These are phyloP conservation scores for Melanocharis versteri DNA, from an alignment of 2,113 vertebrate genomes.

Conservation along the genomic window DNA sequence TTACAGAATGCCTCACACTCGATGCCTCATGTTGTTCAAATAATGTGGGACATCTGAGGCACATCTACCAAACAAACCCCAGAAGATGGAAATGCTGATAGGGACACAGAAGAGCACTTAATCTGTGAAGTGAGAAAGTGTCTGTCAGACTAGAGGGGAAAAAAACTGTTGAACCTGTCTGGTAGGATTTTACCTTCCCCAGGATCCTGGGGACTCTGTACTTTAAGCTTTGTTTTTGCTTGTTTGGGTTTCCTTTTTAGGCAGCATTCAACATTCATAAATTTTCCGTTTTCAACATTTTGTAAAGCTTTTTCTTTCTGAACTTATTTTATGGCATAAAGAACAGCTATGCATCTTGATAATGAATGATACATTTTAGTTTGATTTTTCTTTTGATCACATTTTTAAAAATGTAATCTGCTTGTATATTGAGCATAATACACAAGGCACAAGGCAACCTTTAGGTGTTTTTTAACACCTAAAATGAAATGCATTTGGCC, in stretches of 20 bases:
- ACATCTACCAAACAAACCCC: neutral
- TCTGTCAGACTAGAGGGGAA: neutral
- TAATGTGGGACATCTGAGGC: neutral
- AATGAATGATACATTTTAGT: neutral
- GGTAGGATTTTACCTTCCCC: neutral
- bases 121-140: neutral
- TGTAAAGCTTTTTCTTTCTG: neutral
- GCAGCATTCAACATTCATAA: neutral
- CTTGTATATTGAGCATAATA: neutral
- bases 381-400: neutral
- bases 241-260: neutral
- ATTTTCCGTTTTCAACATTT: neutral
- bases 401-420: neutral
- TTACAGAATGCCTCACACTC: neutral
- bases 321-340: neutral
- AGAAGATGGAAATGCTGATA: neutral
- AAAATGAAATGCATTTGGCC: neutral
- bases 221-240: neutral
- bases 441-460: neutral
- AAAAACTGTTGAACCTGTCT: neutral
- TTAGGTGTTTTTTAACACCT: neutral
- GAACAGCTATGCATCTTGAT: neutral
- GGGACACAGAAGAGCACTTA: neutral
- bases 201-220: neutral
- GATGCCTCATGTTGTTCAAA: neutral